phyloP scores from a whole-genome alignment of 2,888 invertebrate genomes.

The Epinotia demarniana region DNA sequence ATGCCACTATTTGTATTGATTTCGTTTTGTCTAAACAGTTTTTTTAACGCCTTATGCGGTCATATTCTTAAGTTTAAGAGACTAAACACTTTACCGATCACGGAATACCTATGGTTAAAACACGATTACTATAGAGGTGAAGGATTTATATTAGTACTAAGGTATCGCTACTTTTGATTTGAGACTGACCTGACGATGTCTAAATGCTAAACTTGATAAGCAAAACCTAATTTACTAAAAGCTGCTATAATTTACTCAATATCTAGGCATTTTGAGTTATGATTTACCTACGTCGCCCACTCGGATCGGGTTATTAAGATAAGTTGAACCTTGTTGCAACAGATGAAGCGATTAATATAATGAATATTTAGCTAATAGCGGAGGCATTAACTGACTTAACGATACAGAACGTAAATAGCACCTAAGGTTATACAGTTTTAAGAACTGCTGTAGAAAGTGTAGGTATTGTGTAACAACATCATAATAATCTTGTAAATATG shows the following conservation, averaged over 20 bases:
- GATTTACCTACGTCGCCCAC: conserved; percentile 20
- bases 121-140: too few species aligned
- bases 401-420: not conserved
- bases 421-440: too few species aligned
- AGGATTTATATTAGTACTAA: not conserved
- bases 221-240: not conserved
- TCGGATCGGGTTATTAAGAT: conserved; percentile 22
- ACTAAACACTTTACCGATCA: too few species aligned
- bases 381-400: not conserved
- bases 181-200: not conserved
- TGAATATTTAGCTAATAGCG: conserved; percentile 13
- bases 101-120: too few species aligned
- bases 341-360: conserved; percentile 35
- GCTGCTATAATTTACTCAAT: conserved; percentile 18
- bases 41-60: too few species aligned
- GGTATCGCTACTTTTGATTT: not conserved
- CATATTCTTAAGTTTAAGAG: too few species aligned
- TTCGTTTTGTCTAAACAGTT: too few species aligned
- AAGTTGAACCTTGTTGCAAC: conserved; percentile 1
- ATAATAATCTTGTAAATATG: too few species aligned
- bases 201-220: not conserved
- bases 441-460: too few species aligned
- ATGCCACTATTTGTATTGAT: too few species aligned
- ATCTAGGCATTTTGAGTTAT: conserved; percentile 14
- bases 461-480: too few species aligned